Conservation (phyloP, 1,140 invertebrate species). For the Onthophagus taurus region DNA sequence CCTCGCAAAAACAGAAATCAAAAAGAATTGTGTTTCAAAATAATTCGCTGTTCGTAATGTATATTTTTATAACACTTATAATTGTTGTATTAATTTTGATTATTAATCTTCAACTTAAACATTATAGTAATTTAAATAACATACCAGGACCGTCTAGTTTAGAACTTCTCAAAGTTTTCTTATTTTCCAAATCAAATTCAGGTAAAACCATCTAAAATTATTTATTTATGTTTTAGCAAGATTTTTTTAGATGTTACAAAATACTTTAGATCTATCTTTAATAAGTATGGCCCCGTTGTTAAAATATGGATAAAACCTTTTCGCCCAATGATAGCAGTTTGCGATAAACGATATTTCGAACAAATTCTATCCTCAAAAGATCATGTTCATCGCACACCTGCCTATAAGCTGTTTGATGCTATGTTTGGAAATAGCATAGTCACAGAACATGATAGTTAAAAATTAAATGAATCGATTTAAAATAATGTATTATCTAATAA, state of each 20-base stretch:
- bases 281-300: not conserved
- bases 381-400: not conserved
- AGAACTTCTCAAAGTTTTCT: not conserved
- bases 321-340: not conserved
- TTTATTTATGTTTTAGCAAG: not conserved
- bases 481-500: too few species aligned
- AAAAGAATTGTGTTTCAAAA: too few species aligned
- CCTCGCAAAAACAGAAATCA: too few species aligned
- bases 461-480: too few species aligned
- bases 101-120: too few species aligned
- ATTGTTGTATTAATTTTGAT: too few species aligned
- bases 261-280: not conserved
- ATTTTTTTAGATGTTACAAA: not conserved
- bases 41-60: too few species aligned
- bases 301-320: slow-evolving; percentile 1
- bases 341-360: not conserved
- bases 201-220: not conserved
- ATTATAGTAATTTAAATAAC: too few species aligned
- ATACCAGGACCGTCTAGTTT: not conserved
- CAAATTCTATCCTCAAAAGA: not conserved
- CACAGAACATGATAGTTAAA: too few species aligned
- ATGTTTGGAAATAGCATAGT: too few species aligned
- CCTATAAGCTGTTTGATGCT: too few species aligned
- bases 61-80: too few species aligned
- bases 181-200: not conserved